Conservation (phyloP, 2,797 vertebrate species). For the Mionectes olivaceus region DNA sequence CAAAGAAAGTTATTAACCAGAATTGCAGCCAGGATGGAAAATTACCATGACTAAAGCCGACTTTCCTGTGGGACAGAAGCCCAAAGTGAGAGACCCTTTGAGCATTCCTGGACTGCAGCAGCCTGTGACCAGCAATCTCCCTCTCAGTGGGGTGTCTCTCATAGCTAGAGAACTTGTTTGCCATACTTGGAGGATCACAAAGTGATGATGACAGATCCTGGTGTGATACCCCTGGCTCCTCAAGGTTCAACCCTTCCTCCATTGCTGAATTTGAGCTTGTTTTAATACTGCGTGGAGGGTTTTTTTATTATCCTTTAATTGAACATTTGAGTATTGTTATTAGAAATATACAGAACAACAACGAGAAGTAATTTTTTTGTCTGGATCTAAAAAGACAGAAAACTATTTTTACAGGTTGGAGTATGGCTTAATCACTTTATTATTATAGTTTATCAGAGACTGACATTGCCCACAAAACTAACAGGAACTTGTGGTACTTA, state of each 20-base stretch:
- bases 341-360: neutral
- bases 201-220: neutral
- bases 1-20: neutral
- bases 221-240: accelerated
- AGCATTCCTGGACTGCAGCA: neutral
- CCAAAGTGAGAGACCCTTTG: neutral
- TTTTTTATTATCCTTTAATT: neutral
- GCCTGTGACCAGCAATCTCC: neutral
- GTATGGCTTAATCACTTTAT: neutral
- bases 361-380: neutral
- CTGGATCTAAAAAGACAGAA: neutral
- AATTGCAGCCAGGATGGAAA: neutral
- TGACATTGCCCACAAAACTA: neutral
- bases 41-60: neutral
- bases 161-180: neutral
- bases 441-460: neutral
- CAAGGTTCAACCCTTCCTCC: neutral
- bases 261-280: neutral
- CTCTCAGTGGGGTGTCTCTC: neutral
- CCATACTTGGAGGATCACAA: neutral
- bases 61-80: neutral
- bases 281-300: neutral
- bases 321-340: neutral
- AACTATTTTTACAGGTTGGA: neutral
- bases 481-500: neutral